phyloP scores from a whole-genome alignment of 2,888 invertebrate species.

The Lasius fuliginosus region DNA sequence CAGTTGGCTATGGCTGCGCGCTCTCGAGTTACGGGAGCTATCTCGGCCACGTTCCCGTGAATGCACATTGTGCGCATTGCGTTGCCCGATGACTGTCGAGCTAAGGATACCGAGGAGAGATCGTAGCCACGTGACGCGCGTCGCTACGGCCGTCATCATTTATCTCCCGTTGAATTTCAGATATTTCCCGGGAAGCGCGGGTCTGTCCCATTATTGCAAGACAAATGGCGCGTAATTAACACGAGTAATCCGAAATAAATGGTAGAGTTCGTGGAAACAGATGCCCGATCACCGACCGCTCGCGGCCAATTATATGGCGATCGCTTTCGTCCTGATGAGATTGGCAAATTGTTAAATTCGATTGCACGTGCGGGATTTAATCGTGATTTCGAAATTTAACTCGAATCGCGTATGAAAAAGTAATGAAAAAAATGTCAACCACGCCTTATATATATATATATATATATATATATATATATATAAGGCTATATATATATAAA shows the following conservation, averaged over 20 bases:
- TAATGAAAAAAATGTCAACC: background rate
- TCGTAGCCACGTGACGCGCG: constrained; percentile 19
- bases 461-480: no score
- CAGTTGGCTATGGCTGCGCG: constrained; percentile 33
- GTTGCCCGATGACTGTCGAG: constrained; percentile 40
- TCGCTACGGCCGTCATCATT: constrained; percentile 37
- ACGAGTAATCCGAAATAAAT: background rate
- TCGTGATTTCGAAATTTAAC: constrained; percentile 13
- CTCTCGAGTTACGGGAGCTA: constrained; percentile 27
- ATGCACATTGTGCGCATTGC: constrained; percentile 56
- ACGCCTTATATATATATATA: background rate
- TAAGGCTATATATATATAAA: no score
- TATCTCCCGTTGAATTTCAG: constrained; percentile 49
- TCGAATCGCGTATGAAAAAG: background rate
- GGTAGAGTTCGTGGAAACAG: background rate
- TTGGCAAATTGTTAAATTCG: background rate
- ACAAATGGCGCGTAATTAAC: constrained; percentile 42
- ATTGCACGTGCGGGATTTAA: background rate
- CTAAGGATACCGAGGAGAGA: constrained; percentile 40
- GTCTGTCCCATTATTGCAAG: constrained; percentile 14
- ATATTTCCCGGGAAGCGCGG: constrained; percentile 21
- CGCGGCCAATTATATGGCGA: background rate
- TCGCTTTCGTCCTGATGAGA: background rate
- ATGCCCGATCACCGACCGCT: background rate
- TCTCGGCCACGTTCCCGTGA: constrained; percentile 47